Base-by-base conservation (phyloP, 2,888 invertebrate genomes). In the Sphaeridia pumilis region DNA sequence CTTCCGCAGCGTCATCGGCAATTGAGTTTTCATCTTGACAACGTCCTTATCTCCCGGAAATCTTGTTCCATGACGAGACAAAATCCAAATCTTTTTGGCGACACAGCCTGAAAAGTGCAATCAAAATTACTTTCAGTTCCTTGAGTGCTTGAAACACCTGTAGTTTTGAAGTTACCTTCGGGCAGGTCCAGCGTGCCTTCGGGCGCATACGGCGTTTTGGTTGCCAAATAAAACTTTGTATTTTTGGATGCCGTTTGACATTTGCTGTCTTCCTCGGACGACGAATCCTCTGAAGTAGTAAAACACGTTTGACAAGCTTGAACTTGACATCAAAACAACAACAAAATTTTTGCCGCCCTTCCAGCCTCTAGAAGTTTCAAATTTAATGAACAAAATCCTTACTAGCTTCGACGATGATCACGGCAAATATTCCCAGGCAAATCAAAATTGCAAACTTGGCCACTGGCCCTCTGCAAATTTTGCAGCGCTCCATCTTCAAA, bases 1-100 rank as follows among this genome's bases (percentile, higher is more conserved):
- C n/a, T n/a, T n/a, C n/a, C n/a, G n/a, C n/a, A n/a, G 27, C 3
- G 58, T 10, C 1, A 1, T 1, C 1, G 59, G 58, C 28, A 61
- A 47, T 1, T 38, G 2, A 1, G 3, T 35, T 22, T 52, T 47
- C 61, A 61, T 55, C 3, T 36, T 38, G 2, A 34, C 10, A 28
- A 57, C 59, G 21, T 58, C 56, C 4, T 54, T 48, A 5, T 54
- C 49, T 2, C 57, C 58, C 2, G 61, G 61, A 28, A 56, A 53
- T 41, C 61, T 27, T 1, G 59, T 61, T 26, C 61, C 61, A 43
- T 61, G 61, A 26, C 61, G 36, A 22, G 55, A 56, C 31, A 59
- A 54, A 27, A 56, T 58, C 59, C 59, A 61, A 21, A 61, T 25
- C 22, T 54, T 53, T 20, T 38, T 48, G 1, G 59, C 34, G 7